phyloP scores from a whole-genome alignment of 1,140 invertebrate species.

The Drosophila kepulauana region DNA sequence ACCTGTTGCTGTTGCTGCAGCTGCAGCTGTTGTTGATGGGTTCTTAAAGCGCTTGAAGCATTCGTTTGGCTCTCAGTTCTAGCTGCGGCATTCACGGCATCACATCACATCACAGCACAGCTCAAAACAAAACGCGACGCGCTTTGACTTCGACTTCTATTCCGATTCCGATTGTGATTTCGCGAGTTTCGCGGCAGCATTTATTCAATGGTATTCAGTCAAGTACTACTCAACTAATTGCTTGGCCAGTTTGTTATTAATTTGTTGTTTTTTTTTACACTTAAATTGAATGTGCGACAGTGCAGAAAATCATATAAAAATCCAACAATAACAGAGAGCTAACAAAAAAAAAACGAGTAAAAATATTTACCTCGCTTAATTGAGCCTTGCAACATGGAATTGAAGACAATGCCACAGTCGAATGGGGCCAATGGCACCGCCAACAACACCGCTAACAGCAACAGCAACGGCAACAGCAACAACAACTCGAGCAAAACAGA shows the following conservation, averaged over 20 bases:
- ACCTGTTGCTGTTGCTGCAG: slow-evolving; percentile 16
- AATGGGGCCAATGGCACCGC: slow-evolving; percentile 33
- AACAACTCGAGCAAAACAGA: slow-evolving; percentile 26
- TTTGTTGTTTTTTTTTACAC: slow-evolving; percentile 7
- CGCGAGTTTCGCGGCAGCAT: not conserved
- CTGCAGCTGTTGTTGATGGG: slow-evolving; percentile 44
- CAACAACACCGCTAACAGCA: slow-evolving; percentile 3
- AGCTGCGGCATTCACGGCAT: slow-evolving; percentile 76
- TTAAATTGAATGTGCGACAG: slow-evolving; percentile 36
- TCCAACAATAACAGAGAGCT: slow-evolving; percentile 2
- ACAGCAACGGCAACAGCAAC: not conserved
- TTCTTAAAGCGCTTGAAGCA: slow-evolving; percentile 72
- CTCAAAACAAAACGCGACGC: slow-evolving; percentile 18
- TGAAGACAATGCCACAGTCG: slow-evolving; percentile 41
- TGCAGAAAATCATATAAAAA: slow-evolving; percentile 26
- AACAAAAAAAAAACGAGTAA: slow-evolving; percentile 6
- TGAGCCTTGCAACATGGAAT: slow-evolving; percentile 48
- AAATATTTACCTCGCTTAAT: slow-evolving; percentile 13
- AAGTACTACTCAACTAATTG: not conserved
- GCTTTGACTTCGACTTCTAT: not conserved
- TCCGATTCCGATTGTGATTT: no score
- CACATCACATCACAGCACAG: slow-evolving; percentile 35
- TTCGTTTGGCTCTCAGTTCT: slow-evolving; percentile 58
- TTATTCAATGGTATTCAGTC: slow-evolving; percentile 15
- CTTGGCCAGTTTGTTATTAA: slow-evolving; percentile 20